Base-by-base conservation (phyloP, 2,888 invertebrate genomes). In the Drosophila koepferae region DNA sequence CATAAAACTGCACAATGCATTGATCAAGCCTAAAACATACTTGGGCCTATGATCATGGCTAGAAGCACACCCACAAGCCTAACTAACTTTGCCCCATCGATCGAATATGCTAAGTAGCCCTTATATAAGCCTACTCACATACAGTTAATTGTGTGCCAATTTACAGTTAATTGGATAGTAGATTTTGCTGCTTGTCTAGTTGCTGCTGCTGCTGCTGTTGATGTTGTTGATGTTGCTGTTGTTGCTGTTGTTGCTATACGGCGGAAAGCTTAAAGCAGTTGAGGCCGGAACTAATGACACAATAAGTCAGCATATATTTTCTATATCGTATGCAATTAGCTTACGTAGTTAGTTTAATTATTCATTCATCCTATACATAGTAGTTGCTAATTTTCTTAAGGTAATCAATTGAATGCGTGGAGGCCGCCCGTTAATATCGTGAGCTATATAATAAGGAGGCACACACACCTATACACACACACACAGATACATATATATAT, bases 211-310 rank as follows among this genome's bases (percentile, higher is more conserved):
- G n/a, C 4, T 23, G 28, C 1, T 44, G 44, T 2, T 14, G 31
- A 10, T 10, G 10, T 7, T 44, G 18, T 20, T 20, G 12, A 0
- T 44, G 12, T 14, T 14, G 44, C 1, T 44, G 31, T 3, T 41
- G 40, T 1, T n/a, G 49, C 2, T 23, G 6, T 6, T 46, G 20
- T 2, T 23, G 23, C 6, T 44, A 28, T 28, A 28, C 28, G 28
- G 28, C 28, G 3, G 28, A 28, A 28, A 28, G 28, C 28, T 28
- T 0, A 28, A 28, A 28, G 28, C 28, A 28, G 44, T 20, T 20
- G 31, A 18, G 34, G 18, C 51, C 51, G 51, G 53, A 60, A 77
- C 63, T 51, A 59, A 59, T 59, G 62, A 55, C 60, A 77, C 72
- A 53, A 61, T 55, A 61, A 40, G 20, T 49, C 49, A 49, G 38